Evolutionary conservation across 2,888 invertebrate species (phyloP), one percentile per base, ranked within the genome.

Genomic region (Neuroscelio doddi): DNA sequence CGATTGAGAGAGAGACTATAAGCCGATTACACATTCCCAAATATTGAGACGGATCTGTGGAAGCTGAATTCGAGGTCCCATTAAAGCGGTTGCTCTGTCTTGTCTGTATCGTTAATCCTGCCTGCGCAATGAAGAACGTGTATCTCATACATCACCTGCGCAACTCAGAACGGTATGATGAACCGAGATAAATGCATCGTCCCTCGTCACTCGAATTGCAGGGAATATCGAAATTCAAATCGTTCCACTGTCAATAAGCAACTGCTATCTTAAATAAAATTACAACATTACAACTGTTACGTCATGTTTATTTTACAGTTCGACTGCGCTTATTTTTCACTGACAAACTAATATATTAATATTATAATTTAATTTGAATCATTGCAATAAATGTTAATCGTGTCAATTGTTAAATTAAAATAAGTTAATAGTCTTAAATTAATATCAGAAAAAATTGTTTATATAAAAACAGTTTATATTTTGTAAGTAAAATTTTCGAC

Each of bases 21-120:
- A 80, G 77, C 79, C 80, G 80, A 80, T 80, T 79, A 79, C 76
- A 74, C 72, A 74, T 75, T 74, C 74, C 80, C 76, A 80, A 80
- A 80, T 80, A 80, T 80, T 78, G 75, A 79, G 78, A 80, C 78
- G 70, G 71, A 73, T 72, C 71, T 69, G 69, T 41, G 41, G 38
- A 12, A 51, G 32, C 39, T n/a, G 29, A 17, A 39, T 26, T 26
- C 26, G 36, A 27, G 49, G 27, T 10, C 44, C 34, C 44, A 59
- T 47, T 47, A 39, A 51, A 46, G 52, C 41, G 57, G 45, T 38
- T 44, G 47, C 53, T 32, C 41, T 36, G 50, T 57, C 64, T 42
- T 63, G 30, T 21, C 52, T 56, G 50, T 62, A 67, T 62, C 63
- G 51, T 59, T 57, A n/a, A n/a, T n/a, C 55, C 34, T 38, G 16